Evolutionary conservation across 2,888 invertebrate genomes (phyloP).

Genomic region (Palloptera scutellata): DNA sequence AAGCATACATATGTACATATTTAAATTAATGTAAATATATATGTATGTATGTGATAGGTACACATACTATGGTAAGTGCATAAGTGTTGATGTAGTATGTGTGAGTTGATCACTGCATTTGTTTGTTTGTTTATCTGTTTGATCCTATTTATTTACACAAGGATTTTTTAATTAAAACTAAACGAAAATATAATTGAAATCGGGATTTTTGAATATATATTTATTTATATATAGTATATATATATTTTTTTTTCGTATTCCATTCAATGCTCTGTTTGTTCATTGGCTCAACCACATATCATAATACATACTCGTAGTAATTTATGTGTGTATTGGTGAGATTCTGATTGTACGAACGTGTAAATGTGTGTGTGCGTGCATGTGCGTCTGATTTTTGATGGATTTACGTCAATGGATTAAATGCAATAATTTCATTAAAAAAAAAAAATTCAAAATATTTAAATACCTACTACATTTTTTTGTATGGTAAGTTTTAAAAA

Average conservation of each 20-base stretch:
- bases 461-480: background rate
- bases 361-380: background rate
- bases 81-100: background rate
- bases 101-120: background rate
- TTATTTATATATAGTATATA: too few species aligned
- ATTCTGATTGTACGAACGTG: background rate
- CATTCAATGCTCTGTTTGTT: conserved; percentile 10
- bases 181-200: conserved; percentile 33
- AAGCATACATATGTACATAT: conserved; percentile 12
- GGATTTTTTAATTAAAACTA: conserved; percentile 35
- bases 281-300: background rate
- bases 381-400: conserved; percentile 20
- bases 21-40: background rate
- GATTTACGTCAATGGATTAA: conserved; percentile 18
- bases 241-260: conserved; percentile 18
- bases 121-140: conserved; percentile 17
- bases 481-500: too few species aligned
- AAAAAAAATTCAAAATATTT: background rate
- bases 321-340: background rate
- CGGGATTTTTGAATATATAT: conserved; percentile 18
- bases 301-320: background rate
- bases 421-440: background rate
- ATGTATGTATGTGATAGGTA: background rate
- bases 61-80: background rate
- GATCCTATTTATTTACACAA: conserved; percentile 30